A percentile compares a stretch with the other conserved stretches of the same genome.
Evolutionary conservation across 2,113 vertebrate genomes (phyloP).

Genomic region (Acinonyx jubatus): DNA sequence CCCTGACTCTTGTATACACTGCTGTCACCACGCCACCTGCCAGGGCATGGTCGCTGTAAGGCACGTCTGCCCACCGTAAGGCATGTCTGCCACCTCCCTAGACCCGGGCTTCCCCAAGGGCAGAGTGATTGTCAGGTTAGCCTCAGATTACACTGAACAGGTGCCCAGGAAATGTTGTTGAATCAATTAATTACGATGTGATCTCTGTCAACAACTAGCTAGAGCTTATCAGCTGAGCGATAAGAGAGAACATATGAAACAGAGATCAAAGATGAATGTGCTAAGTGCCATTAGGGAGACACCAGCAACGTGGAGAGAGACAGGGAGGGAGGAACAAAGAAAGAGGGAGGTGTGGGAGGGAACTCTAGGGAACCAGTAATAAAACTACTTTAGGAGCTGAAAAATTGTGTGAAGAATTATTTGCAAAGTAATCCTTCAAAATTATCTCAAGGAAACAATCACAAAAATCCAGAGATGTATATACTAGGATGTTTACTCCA

Average conservation of each 20-base stretch:
- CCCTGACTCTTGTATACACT: background rate
- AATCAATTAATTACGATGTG: background rate
- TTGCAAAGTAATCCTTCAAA: background rate
- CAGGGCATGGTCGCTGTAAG: background rate
- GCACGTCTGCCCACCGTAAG: background rate
- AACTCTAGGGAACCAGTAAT: background rate
- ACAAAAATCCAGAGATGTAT: background rate
- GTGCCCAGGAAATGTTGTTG: background rate
- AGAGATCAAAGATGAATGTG: background rate
- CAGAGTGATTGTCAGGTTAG: background rate
- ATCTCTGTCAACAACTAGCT: background rate
- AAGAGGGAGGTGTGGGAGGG: background rate
- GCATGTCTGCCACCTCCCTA: background rate
- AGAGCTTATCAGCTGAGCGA: background rate
- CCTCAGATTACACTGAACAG: background rate
- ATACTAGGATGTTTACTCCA: background rate
- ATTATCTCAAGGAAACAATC: conserved; percentile 8
- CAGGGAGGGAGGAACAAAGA: background rate
- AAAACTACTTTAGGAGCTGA: background rate
- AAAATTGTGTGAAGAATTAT: background rate
- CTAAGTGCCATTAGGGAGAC: background rate
- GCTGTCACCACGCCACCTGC: background rate
- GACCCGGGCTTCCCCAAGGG: background rate
- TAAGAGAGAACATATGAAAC: background rate
- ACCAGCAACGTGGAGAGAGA: background rate